These are phyloP conservation scores for Platypus cylindrus DNA, from an alignment of 2,888 invertebrate genomes.

Conservation along the genomic window DNA sequence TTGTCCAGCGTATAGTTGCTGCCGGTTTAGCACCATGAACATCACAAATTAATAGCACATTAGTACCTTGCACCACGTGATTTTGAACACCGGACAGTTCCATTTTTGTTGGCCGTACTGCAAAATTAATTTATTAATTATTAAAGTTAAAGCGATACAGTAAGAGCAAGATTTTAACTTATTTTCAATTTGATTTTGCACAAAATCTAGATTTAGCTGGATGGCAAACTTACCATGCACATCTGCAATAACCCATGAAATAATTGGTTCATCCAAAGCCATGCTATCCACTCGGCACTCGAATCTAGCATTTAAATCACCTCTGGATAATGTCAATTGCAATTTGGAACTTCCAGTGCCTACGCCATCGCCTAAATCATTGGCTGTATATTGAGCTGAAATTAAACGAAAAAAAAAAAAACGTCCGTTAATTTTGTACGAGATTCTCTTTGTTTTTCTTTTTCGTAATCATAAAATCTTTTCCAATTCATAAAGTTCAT, in stretches of 20 bases:
- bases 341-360: slow-evolving; percentile 53
- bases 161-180: too few relatives aligned
- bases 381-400: slow-evolving; percentile 21
- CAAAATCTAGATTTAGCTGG: neutral
- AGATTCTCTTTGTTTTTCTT: too few relatives aligned
- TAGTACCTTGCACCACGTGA: slow-evolving; percentile 68
- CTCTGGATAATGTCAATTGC: slow-evolving; percentile 52
- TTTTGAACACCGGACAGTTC: slow-evolving; percentile 62
- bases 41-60: slow-evolving; percentile 63
- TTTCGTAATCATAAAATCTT: too few relatives aligned
- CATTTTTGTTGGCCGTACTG: slow-evolving; percentile 74
- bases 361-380: slow-evolving; percentile 38
- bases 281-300: slow-evolving; percentile 60
- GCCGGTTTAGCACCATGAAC: slow-evolving; percentile 73
- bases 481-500: too few relatives aligned
- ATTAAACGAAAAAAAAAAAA: too few relatives aligned
- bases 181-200: neutral
- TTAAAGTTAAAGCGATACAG: too few relatives aligned
- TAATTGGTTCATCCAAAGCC: slow-evolving; percentile 49
- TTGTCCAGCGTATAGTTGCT: slow-evolving; percentile 76
- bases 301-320: slow-evolving; percentile 58
- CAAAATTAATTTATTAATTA: too few relatives aligned
- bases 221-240: slow-evolving; percentile 54
- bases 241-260: slow-evolving; percentile 50
- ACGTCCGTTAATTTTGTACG: too few relatives aligned